These are phyloP conservation scores for Galeopsomyia nigrocyanea DNA, from an alignment of 2,888 invertebrate species.

Conservation along the genomic window DNA sequence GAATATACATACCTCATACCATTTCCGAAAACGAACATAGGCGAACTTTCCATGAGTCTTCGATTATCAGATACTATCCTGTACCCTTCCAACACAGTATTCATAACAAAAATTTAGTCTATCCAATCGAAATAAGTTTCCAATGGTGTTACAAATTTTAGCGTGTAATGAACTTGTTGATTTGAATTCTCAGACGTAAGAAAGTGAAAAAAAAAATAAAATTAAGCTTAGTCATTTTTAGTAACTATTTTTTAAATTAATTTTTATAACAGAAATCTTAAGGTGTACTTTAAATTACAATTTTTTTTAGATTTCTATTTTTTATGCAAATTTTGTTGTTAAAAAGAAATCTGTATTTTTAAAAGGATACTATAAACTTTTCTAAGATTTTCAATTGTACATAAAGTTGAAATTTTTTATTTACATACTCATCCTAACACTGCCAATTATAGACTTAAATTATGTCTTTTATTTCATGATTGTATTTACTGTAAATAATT, in stretches of 20 bases:
- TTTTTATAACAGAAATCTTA: too few species aligned
- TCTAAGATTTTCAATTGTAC: conserved; percentile 9
- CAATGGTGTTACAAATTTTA: conserved; percentile 24
- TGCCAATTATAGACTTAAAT: conserved; percentile 28
- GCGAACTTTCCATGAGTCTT: conserved; percentile 59
- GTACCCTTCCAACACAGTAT: conserved; percentile 67
- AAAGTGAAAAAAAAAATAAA: conserved; percentile 15
- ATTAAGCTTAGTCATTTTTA: too few species aligned
- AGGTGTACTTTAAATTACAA: too few species aligned
- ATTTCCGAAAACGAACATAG: conserved; percentile 65
- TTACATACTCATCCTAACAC: conserved; percentile 13
- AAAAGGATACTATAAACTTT: conserved; percentile 27
- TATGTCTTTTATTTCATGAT: conserved; percentile 17
- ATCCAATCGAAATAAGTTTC: conserved; percentile 30
- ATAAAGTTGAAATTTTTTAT: conserved; percentile 29
- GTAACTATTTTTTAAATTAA: too few species aligned
- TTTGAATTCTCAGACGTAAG: conserved; percentile 27
- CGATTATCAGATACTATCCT: conserved; percentile 63
- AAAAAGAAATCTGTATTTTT: conserved; percentile 20
- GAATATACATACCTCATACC: conserved; percentile 64
- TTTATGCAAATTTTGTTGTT: background rate
- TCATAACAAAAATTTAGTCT: conserved; percentile 66
- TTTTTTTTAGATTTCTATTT: conserved; percentile 3
- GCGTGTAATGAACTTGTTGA: conserved; percentile 25
- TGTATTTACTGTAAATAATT: conserved; percentile 8